Evolutionary conservation across 2,888 invertebrate species (phyloP), one percentile per base, ranked within the genome.

Genomic region (Halictus quadricinctus): DNA sequence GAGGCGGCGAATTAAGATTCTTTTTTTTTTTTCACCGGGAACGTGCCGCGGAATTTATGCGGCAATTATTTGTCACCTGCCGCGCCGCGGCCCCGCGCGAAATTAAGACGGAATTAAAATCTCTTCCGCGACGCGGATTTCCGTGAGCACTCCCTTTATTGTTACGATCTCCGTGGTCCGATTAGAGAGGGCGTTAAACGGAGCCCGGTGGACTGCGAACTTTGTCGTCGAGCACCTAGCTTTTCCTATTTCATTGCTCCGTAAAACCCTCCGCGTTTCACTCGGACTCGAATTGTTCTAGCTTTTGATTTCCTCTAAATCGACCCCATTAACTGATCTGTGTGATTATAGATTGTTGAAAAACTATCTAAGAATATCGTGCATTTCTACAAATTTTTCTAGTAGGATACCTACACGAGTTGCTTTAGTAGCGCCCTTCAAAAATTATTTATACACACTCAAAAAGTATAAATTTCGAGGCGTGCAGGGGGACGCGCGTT

Each of bases 61-160:
- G 81, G 58, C 81, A 80, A 84, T 87, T 87, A 84, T 87, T 86
- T 87, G 87, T 81, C 84, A 50, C 83, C 54, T 58, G 60, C 50
- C 8, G 75, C 76, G 46, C 72, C 76, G 29, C 54, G 69, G 58
- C 54, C n/a, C 21, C 41, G 75, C 64, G 66, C 72, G 48, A 79
- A 76, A 76, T 83, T 79, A 78, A 75, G 70, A 48, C 66, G 46
- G 83, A 72, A 83, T 84, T 84, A 84, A 84, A 83, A 83, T 79
- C 83, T 69, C 43, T 66, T 72, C 79, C 48, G 66, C 41, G 73
- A 48, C 25, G 60, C 46, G 79, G 13, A 73, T 81, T n/a, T 72
- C 76, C 12, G 36, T 8, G 43, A 25, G 41, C 0, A 12, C 43
- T 70, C 60, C 60, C 66, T 75, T 78, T 46, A 66, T 41, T 76